Percentiles rank a stretch among this genome's conserved stretches.
Evolutionary conservation across 2,888 invertebrate genomes (phyloP).

Genomic region (Augochlorella aurata): DNA sequence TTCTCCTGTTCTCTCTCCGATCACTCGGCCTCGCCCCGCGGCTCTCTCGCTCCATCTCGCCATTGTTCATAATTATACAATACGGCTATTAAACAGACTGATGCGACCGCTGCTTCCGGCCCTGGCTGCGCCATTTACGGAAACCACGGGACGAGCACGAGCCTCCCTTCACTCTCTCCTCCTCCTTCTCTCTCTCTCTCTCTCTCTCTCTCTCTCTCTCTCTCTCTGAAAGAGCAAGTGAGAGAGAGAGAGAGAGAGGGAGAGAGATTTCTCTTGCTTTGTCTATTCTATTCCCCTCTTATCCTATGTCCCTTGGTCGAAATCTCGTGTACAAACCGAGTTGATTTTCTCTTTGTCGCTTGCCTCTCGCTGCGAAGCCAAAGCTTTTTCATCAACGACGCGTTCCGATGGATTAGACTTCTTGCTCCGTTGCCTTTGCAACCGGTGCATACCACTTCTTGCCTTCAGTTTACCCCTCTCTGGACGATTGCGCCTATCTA

Average conservation of each 20-base stretch:
- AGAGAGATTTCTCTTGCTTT: no score
- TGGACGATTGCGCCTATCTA: no score
- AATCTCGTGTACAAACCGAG: conserved; percentile 21
- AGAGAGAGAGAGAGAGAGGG: no score
- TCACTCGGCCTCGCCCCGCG: conserved; percentile 36
- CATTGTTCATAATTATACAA: conserved; percentile 82
- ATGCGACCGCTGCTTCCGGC: conserved; percentile 81
- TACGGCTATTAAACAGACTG: conserved; percentile 82
- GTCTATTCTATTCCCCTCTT: conserved; percentile 4
- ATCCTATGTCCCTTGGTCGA: conserved; percentile 17
- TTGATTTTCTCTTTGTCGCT: conserved; percentile 33
- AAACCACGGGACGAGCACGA: conserved; percentile 73
- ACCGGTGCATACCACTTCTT: no score
- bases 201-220: neutral
- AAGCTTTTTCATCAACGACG: no score
- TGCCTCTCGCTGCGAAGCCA: no score
- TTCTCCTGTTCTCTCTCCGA: conserved; percentile 65
- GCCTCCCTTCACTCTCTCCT: conserved; percentile 49
- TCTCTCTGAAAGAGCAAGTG: no score
- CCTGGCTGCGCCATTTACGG: conserved; percentile 76
- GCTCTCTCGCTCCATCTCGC: conserved; percentile 63
- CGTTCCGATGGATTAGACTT: neutral
- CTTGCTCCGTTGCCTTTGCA: neutral
- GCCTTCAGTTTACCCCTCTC: no score
- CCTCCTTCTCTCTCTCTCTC: neutral